phyloP scores from a whole-genome alignment of 2,797 vertebrate genomes.

The Sebastes diaconus region DNA sequence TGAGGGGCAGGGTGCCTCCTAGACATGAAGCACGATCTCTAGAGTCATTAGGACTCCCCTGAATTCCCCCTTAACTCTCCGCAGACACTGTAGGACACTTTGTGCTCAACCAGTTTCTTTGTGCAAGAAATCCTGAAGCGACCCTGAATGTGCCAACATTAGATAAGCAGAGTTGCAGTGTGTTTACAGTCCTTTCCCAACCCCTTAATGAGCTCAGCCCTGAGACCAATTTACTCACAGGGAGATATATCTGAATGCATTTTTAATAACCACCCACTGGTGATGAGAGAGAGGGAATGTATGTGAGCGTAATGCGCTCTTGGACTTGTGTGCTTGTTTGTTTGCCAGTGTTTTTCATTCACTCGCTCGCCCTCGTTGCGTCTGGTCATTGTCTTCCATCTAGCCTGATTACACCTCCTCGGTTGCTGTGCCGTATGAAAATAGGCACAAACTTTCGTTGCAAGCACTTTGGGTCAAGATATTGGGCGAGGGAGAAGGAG shows the following conservation, averaged over 20 bases:
- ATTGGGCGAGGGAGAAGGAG: constrained; percentile 50
- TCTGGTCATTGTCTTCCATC: constrained; percentile 69
- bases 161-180: constrained; percentile 70
- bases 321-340: constrained; percentile 68
- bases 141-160: constrained; percentile 62
- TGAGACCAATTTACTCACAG: constrained; percentile 80
- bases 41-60: constrained; percentile 59
- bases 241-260: constrained; percentile 80
- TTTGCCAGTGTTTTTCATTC: constrained; percentile 51
- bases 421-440: constrained; percentile 37
- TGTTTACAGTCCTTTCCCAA: constrained; percentile 78
- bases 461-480: constrained; percentile 74
- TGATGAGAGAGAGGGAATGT: constrained; percentile 75
- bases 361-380: constrained; percentile 43
- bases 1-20: constrained; percentile 53
- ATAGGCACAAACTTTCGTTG: constrained; percentile 72
- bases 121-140: constrained; percentile 61
- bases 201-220: constrained; percentile 80
- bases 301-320: constrained; percentile 63
- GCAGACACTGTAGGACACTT: constrained; percentile 51
- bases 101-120: constrained; percentile 50
- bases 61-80: constrained; percentile 35
- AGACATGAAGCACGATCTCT: constrained; percentile 60
- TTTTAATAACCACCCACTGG: constrained; percentile 83
- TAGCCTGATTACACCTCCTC: constrained; percentile 54